phyloP scores from a whole-genome alignment of 2,113 vertebrate genomes.

The Notechis scutatus region DNA sequence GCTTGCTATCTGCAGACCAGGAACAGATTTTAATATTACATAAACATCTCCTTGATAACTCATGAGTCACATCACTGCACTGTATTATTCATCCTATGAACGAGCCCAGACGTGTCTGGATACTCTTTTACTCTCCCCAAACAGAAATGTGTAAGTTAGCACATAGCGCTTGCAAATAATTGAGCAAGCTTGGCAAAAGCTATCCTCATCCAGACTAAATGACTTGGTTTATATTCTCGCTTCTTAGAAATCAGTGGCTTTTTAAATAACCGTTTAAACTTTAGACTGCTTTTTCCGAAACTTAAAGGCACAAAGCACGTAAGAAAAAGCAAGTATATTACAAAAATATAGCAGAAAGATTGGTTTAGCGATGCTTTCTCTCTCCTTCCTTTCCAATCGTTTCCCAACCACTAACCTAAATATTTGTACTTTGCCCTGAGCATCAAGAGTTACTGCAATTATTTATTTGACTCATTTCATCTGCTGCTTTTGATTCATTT shows the following conservation, averaged over 20 bases:
- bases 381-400: background rate
- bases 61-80: constrained; percentile 6
- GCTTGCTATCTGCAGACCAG: background rate
- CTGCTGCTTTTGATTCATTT: background rate
- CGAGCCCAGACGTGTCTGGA: constrained; percentile 25
- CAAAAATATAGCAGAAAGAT: background rate
- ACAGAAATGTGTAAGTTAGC: constrained; percentile 37
- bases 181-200: constrained; percentile 36
- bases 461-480: background rate
- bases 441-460: fast-evolving
- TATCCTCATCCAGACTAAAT: constrained; percentile 12
- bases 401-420: background rate
- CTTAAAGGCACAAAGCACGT: background rate
- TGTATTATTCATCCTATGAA: background rate
- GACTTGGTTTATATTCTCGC: constrained; percentile 12
- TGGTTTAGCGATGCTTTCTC: background rate
- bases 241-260: constrained; percentile 1
- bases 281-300: background rate
- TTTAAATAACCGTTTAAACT: constrained; percentile 16
- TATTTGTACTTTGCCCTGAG: background rate
- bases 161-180: background rate
- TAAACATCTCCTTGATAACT: constrained; percentile 24
- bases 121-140: constrained; percentile 39
- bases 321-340: background rate
- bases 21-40: constrained; percentile 26